Evolutionary conservation across 2,797 vertebrate species (phyloP), one percentile per base, ranked within the genome.

Genomic region (Microctenopoma lineatum): DNA sequence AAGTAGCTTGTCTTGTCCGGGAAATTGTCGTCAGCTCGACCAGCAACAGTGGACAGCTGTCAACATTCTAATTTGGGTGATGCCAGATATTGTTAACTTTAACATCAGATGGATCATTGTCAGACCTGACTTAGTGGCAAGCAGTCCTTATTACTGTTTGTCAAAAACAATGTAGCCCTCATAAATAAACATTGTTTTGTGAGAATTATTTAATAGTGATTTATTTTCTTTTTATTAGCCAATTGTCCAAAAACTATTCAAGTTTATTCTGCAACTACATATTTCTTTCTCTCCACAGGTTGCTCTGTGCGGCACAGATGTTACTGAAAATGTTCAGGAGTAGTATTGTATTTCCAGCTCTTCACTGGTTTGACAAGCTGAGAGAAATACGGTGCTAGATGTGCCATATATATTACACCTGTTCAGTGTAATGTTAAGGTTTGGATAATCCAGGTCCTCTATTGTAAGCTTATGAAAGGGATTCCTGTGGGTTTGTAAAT

Each of bases 401-500:
- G 67, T 72, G 46, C 51, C 47, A 7, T 56, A 47, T 8, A 25
- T 62, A 67, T 77, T 54, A 50, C 48, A 77, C 21, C n/a, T 7
- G 8, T 55, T 59, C 41, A 42, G 38, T 53, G 47, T 42, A 32
- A 73, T 58, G 47, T 3, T 21, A 16, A 44, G 4, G 25, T 80
- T 56, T 53, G 59, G 51, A 77, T 58, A 4, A 73, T 29, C 7
- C 42, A 18, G 52, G 34, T 54, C 52, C 61, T 44, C 18, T 8
- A 41, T 29, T 57, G 5, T 36, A 18, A 59, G 50, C 56, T 68
- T 70, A 78, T 59, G 18, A 76, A 70, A 78, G 45, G 3, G 29
- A 82, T 54, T 79, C 77, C 77, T 64, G 21, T 32, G 73, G 75
- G 80, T 75, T 69, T 70, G 68, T 70, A 70, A 73, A 85, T 78